Evolutionary conservation across 2,888 invertebrate species (phyloP), one percentile per base, ranked within the genome.

Genomic region (Choreutis nemorana): DNA sequence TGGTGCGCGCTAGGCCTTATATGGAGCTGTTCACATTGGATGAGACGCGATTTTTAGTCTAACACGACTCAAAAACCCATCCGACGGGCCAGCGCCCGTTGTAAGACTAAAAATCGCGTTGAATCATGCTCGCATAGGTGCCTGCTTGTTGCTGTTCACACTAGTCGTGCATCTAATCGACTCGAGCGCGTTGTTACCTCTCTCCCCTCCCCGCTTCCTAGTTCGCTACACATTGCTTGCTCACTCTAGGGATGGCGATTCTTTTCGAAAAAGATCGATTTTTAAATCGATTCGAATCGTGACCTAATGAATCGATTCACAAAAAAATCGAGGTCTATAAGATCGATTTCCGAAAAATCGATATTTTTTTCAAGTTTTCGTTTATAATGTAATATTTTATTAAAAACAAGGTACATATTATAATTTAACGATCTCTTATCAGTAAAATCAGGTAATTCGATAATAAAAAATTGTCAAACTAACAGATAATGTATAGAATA

Each of bases 11-110:
- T 22, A 12, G 15, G 29, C n/a, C n/a, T n/a, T 28, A 32, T 32
- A 32, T 32, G 21, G 32, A 32, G 32, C 32, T 32, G 28, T 31
- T 31, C 31, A 31, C 31, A 31, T 31, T 31, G 31, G 31, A 31
- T 31, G 28, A 31, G 22, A 28, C 23, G 28, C 28, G 28, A 28
- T 29, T 26, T n/a, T n/a, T n/a, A n/a, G n/a, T n/a, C n/a, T n/a
- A n/a, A n/a, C n/a, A n/a, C 30, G 30, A 30, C 30, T 30, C 25
- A 30, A 30, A 30, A 30, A 30, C 16, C 25, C 30, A 30, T 30
- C 24, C 30, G 30, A 30, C 24, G 30, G 30, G 30, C 30, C 30
- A 30, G 30, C 25, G 30, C 29, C 29, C 29, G 29, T 29, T 29
- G 23, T 29, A 29, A 29, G 29, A 29, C 29, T 29, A 29, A 29